phyloP scores from a whole-genome alignment of 1,140 invertebrate species.

The Plutomurus gul region DNA sequence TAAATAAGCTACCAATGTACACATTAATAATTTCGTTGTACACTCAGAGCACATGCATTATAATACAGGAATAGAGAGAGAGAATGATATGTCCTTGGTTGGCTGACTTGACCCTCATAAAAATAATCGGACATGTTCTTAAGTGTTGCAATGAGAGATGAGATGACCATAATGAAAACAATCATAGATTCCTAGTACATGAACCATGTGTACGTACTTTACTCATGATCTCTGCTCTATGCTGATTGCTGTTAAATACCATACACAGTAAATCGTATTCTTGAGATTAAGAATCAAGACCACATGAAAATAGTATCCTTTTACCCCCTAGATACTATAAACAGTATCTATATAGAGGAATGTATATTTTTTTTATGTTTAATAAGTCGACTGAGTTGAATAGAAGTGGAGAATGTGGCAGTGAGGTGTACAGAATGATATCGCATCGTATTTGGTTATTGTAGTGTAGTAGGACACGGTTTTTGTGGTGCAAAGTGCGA shows the following conservation, averaged over 20 bases:
- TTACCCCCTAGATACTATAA: too few species aligned
- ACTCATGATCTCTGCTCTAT: not conserved
- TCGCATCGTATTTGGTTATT: too few species aligned
- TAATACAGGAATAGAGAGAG: not conserved
- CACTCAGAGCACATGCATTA: not conserved
- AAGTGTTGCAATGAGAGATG: slow-evolving; percentile 3
- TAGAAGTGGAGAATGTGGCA: too few species aligned
- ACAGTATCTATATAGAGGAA: too few species aligned
- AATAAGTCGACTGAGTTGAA: too few species aligned
- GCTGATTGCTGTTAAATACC: too few species aligned
- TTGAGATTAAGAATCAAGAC: too few species aligned
- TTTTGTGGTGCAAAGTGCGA: not conserved
- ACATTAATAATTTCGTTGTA: not conserved
- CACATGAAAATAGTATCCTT: too few species aligned
- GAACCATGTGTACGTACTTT: not conserved
- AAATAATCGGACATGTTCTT: slow-evolving; percentile 20
- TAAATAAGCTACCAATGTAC: not conserved
- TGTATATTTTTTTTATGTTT: too few species aligned
- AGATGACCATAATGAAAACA: slow-evolving; percentile 19
- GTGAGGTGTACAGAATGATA: too few species aligned
- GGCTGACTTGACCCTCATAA: slow-evolving; percentile 18
- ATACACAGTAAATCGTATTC: too few species aligned
- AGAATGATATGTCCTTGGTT: slow-evolving; percentile 20
- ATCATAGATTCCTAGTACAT: not conserved
- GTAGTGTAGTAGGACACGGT: too few species aligned